A percentile compares a stretch with the other conserved stretches of the same genome.
These are phyloP conservation scores for Chrysolina oricalcia DNA, from an alignment of 2,888 invertebrate species.

Conservation along the genomic window DNA sequence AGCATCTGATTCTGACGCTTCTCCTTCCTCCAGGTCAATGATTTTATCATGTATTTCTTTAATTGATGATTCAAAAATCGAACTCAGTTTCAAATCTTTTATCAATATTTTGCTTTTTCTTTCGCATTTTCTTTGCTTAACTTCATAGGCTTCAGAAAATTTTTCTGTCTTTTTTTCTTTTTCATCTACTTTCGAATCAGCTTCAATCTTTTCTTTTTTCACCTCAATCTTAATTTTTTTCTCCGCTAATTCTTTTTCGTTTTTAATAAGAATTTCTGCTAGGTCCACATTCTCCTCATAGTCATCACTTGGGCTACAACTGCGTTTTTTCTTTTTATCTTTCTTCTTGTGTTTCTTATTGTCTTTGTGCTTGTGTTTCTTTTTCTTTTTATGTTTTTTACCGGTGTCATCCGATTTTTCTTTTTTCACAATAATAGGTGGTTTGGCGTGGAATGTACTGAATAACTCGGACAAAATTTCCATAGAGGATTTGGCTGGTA, in stretches of 20 bases:
- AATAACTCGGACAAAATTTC: slow-evolving; percentile 90
- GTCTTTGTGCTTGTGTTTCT: slow-evolving; percentile 78
- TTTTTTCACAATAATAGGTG: slow-evolving; percentile 73
- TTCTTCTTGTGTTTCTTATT: slow-evolving; percentile 75
- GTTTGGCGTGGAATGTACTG: slow-evolving; percentile 83
- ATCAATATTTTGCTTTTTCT: slow-evolving; percentile 77
- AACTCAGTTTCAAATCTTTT: slow-evolving; percentile 80
- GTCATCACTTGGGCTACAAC: slow-evolving; percentile 60
- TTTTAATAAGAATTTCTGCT: slow-evolving; percentile 67
- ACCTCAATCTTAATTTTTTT: slow-evolving; percentile 67
- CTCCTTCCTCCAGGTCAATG: slow-evolving; percentile 72
- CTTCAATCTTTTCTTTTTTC: slow-evolving; percentile 47
- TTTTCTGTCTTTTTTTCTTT: slow-evolving; percentile 25
- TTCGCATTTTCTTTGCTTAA: neutral
- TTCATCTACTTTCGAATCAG: slow-evolving; percentile 35
- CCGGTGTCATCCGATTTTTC: slow-evolving; percentile 64
- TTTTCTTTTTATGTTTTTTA: slow-evolving; percentile 72
- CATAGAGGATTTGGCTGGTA: slow-evolving; percentile 78
- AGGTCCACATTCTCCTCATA: slow-evolving; percentile 62
- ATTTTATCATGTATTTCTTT: slow-evolving; percentile 79
- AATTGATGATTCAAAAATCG: slow-evolving; percentile 79
- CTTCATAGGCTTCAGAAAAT: slow-evolving; percentile 23
- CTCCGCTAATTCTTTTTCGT: slow-evolving; percentile 64
- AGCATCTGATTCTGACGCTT: slow-evolving; percentile 55
- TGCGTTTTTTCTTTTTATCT: slow-evolving; percentile 69